Percentiles rank a stretch among this genome's conserved stretches.
Conservation (phyloP, 1,140 invertebrate genomes). For the Pentalonia nigronervosa region DNA sequence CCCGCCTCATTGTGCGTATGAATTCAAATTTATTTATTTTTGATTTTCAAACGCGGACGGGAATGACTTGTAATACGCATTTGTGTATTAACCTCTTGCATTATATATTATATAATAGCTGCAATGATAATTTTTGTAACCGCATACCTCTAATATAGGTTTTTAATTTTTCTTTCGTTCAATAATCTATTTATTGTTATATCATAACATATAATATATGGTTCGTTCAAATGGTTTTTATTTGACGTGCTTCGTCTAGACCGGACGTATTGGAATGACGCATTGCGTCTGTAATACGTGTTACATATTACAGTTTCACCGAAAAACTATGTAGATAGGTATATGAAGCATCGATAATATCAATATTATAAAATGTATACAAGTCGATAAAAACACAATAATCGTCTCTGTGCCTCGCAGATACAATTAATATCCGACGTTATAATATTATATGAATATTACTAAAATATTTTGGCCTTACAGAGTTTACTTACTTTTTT, state of each 20-base stretch:
- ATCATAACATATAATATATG: neutral
- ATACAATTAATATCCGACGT: neutral
- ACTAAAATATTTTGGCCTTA: neutral
- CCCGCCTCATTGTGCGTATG: neutral
- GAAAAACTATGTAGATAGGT: neutral
- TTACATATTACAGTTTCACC: neutral
- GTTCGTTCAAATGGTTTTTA: neutral
- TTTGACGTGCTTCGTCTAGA: conserved; percentile 15
- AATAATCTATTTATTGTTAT: neutral
- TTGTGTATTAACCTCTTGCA: neutral
- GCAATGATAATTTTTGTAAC: neutral
- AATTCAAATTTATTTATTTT: neutral
- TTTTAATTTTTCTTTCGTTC: neutral
- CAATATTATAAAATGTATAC: neutral
- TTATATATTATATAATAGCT: neutral
- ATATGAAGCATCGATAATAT: neutral
- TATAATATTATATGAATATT: neutral
- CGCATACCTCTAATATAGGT: neutral
- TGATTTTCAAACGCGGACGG: neutral
- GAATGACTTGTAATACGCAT: neutral
- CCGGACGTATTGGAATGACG: neutral
- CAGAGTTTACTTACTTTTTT: neutral
- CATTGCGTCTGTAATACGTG: neutral
- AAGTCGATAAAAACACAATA: neutral
- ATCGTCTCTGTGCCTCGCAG: neutral